Conservation (phyloP, 2,888 invertebrate species). For the Ceriagrion tenellum region DNA sequence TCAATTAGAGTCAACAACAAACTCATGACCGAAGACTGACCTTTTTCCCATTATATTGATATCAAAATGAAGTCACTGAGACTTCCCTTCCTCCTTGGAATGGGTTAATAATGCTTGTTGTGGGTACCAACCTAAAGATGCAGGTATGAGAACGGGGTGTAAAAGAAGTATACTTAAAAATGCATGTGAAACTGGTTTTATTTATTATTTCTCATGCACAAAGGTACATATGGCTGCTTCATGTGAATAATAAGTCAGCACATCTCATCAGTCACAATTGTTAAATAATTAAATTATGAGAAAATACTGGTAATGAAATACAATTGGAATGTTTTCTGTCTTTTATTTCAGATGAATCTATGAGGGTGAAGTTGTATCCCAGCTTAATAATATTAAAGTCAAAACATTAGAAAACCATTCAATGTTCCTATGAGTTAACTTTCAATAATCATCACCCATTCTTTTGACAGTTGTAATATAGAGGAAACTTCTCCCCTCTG, state of each 20-base stretch:
- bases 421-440: not conserved
- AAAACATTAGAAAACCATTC: not conserved
- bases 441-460: not conserved
- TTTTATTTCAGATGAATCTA: not conserved
- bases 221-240: not conserved
- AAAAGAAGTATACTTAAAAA: not conserved
- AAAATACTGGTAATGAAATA: constrained; percentile 26
- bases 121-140: too few species aligned
- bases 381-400: not conserved
- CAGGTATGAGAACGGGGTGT: not conserved
- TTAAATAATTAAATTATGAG: constrained; percentile 7
- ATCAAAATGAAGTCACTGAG: too few species aligned
- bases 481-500: not conserved
- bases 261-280: not conserved
- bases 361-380: not conserved
- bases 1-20: too few species aligned
- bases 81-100: too few species aligned
- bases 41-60: too few species aligned
- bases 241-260: not conserved
- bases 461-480: not conserved
- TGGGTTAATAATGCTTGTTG: too few species aligned
- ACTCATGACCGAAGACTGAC: too few species aligned
- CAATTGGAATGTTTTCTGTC: constrained; percentile 9
- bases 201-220: constrained; percentile 9
- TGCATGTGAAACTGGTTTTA: constrained; percentile 12